A percentile compares a stretch with the other conserved stretches of the same genome.
Evolutionary conservation across 1,140 invertebrate genomes (phyloP).

Genomic region (Diachasmimorpha longicaudata): DNA sequence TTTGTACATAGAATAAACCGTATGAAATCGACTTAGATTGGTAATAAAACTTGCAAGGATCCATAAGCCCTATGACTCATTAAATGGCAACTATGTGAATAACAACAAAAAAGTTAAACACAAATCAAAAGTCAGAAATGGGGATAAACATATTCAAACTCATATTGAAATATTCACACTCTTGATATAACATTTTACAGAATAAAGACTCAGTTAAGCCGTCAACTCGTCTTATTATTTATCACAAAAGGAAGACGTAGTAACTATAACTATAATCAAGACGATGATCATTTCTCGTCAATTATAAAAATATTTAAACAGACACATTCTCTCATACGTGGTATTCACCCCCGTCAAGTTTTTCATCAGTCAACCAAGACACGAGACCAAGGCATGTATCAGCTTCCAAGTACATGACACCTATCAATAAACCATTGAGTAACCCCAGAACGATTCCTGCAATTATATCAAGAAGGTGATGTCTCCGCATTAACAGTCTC

Average conservation of each 20-base stretch:
- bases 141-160: background rate
- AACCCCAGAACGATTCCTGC: slow-evolving; percentile 79
- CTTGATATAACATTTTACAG: background rate
- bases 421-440: slow-evolving; percentile 73
- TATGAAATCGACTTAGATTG: background rate
- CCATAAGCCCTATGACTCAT: no score
- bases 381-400: slow-evolving; percentile 61
- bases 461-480: slow-evolving; percentile 86
- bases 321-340: slow-evolving; percentile 51
- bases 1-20: background rate
- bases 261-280: no score
- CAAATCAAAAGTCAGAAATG: background rate
- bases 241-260: no score
- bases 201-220: background rate
- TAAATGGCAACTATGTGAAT: no score
- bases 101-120: background rate
- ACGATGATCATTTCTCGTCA: no score
- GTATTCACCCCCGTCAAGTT: slow-evolving; percentile 65
- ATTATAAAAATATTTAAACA: no score
- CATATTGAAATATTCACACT: background rate
- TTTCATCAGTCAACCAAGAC: slow-evolving; percentile 65
- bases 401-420: slow-evolving; percentile 72
- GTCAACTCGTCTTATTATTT: background rate
- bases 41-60: no score
- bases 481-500: slow-evolving; percentile 79